A percentile compares a stretch with the other conserved stretches of the same genome.
Conservation (phyloP, 2,797 vertebrate genomes). For the Menidia menidia region DNA sequence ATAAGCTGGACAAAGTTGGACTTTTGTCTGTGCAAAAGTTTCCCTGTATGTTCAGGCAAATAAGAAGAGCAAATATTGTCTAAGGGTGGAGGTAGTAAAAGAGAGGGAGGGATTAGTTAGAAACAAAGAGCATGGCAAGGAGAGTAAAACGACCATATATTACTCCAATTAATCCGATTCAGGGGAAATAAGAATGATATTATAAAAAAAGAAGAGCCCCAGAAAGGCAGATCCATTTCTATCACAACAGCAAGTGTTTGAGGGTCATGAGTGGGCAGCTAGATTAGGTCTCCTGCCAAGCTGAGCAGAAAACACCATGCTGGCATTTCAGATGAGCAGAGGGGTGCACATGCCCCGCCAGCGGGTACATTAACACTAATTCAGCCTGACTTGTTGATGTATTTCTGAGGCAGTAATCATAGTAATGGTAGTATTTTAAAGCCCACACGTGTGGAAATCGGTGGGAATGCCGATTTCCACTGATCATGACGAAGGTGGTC, state of each 20-base stretch:
- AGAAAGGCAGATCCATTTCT: slow-evolving; percentile 64
- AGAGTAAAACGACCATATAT: slow-evolving; percentile 73
- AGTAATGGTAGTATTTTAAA: slow-evolving; percentile 72
- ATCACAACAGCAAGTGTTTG: slow-evolving; percentile 70
- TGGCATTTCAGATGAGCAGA: slow-evolving; percentile 64
- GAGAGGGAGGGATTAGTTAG: slow-evolving; percentile 66
- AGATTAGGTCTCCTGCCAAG: slow-evolving; percentile 64
- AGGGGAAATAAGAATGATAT: slow-evolving; percentile 11
- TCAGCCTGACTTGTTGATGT: slow-evolving; percentile 73
- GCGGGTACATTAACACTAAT: slow-evolving; percentile 67
- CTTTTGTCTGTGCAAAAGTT: slow-evolving; percentile 30
- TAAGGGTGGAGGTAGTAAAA: slow-evolving; percentile 46
- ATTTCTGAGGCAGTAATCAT: slow-evolving; percentile 66
- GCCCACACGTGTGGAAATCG: slow-evolving; percentile 52
- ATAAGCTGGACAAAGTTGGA: slow-evolving; percentile 19
- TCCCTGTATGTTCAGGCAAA: slow-evolving; percentile 38
- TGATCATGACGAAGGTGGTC: slow-evolving; percentile 44
- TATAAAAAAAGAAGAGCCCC: slow-evolving; percentile 29
- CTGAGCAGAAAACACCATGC: slow-evolving; percentile 61
- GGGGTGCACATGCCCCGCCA: slow-evolving; percentile 44
- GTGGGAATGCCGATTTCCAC: slow-evolving; percentile 46
- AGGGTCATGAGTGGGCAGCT: slow-evolving; percentile 67
- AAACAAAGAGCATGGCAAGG: slow-evolving; percentile 67
- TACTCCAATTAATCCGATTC: slow-evolving; percentile 80
- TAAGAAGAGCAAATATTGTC: slow-evolving; percentile 49